Percentiles rank a stretch among this genome's conserved stretches.
Conservation (phyloP, 2,888 invertebrate species). For the Abrostola triplasia region DNA sequence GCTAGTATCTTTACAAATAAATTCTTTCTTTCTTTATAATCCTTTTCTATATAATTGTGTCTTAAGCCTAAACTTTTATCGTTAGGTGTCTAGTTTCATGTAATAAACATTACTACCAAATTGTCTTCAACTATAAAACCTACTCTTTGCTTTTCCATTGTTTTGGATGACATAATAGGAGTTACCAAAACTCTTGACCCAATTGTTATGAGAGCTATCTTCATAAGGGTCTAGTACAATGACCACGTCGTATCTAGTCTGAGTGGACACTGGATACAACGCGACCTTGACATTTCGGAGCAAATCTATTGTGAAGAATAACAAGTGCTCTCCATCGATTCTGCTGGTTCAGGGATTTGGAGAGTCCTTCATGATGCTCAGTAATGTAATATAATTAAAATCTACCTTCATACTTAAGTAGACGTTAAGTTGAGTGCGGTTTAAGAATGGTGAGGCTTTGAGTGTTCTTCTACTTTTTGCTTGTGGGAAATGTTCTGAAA, state of each 20-base stretch:
- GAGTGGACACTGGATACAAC: constrained; percentile 1
- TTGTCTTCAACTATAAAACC: not conserved
- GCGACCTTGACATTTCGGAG: constrained; percentile 31
- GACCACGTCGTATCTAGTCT: constrained; percentile 7
- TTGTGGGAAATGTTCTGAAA: not conserved
- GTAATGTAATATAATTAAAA: constrained; percentile 15
- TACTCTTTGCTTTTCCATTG: no score
- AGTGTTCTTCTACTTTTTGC: not conserved
- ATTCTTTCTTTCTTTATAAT: no score
- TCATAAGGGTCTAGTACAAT: constrained; percentile 16
- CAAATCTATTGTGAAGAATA: constrained; percentile 25
- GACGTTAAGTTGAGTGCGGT: not conserved
- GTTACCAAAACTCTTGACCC: no score
- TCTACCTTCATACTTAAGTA: not conserved
- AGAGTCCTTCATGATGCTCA: constrained; percentile 11
- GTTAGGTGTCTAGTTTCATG: not conserved
- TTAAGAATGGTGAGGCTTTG: not conserved
- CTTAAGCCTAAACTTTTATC: no score
- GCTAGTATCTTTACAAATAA: no score
- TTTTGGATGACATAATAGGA: no score
- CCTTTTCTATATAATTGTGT: no score
- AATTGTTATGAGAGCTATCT: not conserved
- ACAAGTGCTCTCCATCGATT: constrained; percentile 29
- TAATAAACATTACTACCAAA: not conserved
- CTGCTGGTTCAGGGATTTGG: constrained; percentile 24